Conservation (phyloP, 2,888 invertebrate genomes). For the Auanema sp. region DNA sequence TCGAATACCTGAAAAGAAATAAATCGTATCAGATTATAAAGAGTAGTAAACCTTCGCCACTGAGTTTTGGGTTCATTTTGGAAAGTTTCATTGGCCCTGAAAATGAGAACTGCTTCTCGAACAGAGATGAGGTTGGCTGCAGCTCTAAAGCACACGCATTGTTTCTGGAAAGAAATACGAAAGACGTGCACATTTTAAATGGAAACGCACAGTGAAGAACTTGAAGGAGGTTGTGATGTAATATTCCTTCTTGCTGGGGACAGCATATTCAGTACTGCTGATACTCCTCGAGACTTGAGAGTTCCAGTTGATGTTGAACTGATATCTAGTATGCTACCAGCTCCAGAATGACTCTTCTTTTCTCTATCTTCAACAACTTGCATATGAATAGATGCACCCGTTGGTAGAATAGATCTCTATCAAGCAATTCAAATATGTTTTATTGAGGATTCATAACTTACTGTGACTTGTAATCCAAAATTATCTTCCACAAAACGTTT, state of each 20-base stretch:
- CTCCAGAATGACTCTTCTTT: slow-evolving; percentile 7
- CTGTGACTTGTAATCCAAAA: slow-evolving; percentile 36
- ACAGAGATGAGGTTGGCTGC: too few species aligned
- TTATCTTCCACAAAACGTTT: slow-evolving; percentile 45
- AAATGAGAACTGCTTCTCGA: too few species aligned
- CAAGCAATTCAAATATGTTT: background rate
- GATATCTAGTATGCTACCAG: background rate
- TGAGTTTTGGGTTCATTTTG: too few species aligned
- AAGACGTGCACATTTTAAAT: too few species aligned
- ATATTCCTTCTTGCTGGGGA: slow-evolving; percentile 14
- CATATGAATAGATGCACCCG: slow-evolving; percentile 6
- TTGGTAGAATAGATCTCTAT: slow-evolving; percentile 9
- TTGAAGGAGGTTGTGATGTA: background rate
- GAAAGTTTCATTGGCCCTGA: too few species aligned
- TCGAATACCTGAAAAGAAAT: too few species aligned
- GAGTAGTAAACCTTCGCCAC: too few species aligned
- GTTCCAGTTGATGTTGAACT: slow-evolving; percentile 2
- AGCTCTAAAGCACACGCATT: too few species aligned
- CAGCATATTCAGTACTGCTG: slow-evolving; percentile 17
- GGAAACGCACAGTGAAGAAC: too few species aligned
- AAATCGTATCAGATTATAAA: too few species aligned
- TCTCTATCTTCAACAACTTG: background rate
- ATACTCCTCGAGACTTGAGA: slow-evolving; percentile 16
- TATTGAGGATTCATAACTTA: slow-evolving; percentile 4
- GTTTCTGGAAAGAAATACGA: too few species aligned